A percentile compares a stretch with the other conserved stretches of the same genome.
Evolutionary conservation across 2,113 vertebrate genomes (phyloP).

Genomic region (Penelope pileata): DNA sequence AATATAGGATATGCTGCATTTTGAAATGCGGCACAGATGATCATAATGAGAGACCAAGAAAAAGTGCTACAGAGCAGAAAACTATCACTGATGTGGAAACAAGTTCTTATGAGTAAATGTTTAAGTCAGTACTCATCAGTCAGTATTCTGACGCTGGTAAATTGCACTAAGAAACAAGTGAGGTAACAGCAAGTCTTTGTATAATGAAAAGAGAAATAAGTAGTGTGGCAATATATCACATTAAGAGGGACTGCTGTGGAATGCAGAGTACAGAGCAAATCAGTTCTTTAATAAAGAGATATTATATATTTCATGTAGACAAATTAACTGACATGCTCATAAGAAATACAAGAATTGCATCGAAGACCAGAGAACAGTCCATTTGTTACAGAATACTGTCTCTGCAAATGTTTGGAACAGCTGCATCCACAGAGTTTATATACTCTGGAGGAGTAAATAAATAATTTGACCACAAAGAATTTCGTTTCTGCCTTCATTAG

Average conservation of each 20-base stretch:
- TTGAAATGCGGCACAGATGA: slow-evolving; percentile 68
- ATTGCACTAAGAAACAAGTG: slow-evolving; percentile 53
- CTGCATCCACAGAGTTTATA: neutral
- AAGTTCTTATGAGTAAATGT: slow-evolving; percentile 70
- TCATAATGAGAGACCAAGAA: slow-evolving; percentile 12
- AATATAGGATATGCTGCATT: slow-evolving; percentile 15
- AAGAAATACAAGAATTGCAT: neutral
- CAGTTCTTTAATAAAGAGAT: slow-evolving; percentile 16
- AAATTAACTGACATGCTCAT: neutral
- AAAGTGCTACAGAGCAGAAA: slow-evolving; percentile 50
- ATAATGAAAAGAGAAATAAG: slow-evolving; percentile 44
- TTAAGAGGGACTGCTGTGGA: slow-evolving; percentile 9
- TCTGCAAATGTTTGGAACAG: neutral
- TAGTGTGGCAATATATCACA: slow-evolving; percentile 5
- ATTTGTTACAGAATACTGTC: neutral
- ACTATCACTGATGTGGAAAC: slow-evolving; percentile 65
- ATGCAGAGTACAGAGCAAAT: neutral
- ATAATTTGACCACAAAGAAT: neutral
- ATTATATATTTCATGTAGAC: slow-evolving; percentile 38
- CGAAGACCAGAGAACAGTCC: neutral
- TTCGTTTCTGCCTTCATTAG: neutral
- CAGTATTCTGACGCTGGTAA: slow-evolving; percentile 31
- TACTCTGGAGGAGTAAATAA: neutral
- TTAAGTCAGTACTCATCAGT: slow-evolving; percentile 67
- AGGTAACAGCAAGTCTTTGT: slow-evolving; percentile 50